Conservation (phyloP, 2,797 vertebrate genomes). For the Pangasius djambal region DNA sequence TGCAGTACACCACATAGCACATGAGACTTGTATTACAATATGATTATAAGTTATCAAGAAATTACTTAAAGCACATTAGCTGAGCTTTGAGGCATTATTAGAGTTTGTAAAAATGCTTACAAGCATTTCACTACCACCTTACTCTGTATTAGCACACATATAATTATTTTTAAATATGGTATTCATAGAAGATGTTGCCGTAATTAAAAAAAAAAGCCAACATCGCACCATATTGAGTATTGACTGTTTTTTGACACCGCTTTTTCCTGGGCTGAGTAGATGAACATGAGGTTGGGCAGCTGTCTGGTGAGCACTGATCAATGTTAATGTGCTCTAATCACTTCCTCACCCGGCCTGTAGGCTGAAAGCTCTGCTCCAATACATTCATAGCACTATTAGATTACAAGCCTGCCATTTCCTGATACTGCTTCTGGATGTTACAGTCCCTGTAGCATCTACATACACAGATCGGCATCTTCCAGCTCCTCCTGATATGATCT, state of each 20-base stretch:
- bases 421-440: not conserved
- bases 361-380: constrained; percentile 22
- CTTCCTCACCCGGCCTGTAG: constrained; percentile 15
- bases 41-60: not conserved
- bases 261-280: not conserved
- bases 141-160: not conserved
- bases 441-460: not conserved
- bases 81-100: not conserved
- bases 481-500: constrained; percentile 9
- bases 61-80: not conserved
- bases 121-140: not conserved
- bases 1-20: not conserved
- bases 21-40: not conserved
- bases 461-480: not conserved
- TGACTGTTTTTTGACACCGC: not conserved
- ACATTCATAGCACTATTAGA: constrained; percentile 29
- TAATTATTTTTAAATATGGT: not conserved
- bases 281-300: constrained; percentile 20
- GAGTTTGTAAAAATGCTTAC: not conserved
- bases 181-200: not conserved
- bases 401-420: constrained; percentile 33
- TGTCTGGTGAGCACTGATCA: constrained; percentile 29
- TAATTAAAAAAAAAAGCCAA: not conserved
- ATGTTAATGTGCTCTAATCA: constrained; percentile 28
- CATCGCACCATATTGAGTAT: not conserved